Conservation (phyloP, 2,113 vertebrate species). For the Phrynosoma blainvillii region DNA sequence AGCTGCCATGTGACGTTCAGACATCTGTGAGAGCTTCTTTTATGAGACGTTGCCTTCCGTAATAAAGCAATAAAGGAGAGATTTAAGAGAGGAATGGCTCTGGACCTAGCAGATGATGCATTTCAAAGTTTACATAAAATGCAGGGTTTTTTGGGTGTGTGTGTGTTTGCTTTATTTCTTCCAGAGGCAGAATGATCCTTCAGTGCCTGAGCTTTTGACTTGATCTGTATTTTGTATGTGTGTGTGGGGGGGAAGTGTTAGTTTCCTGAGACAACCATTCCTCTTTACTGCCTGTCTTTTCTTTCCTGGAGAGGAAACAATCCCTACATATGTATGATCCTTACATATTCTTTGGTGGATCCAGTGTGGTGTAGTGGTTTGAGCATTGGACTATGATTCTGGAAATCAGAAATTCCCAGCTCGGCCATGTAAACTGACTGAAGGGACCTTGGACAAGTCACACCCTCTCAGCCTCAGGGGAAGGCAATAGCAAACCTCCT, state of each 20-base stretch:
- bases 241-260: too few species aligned
- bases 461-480: too few species aligned
- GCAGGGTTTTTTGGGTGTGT: conserved; percentile 23
- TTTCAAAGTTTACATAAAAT: conserved; percentile 77
- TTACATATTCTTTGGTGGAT: too few species aligned
- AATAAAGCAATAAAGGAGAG: conserved; percentile 68
- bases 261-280: not conserved
- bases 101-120: conserved; percentile 69
- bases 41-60: conserved; percentile 63
- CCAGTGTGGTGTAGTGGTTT: too few species aligned
- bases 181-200: not conserved
- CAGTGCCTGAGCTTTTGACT: not conserved
- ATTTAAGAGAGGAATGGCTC: conserved; percentile 72
- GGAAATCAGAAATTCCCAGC: too few species aligned
- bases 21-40: conserved; percentile 75
- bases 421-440: too few species aligned
- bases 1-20: conserved; percentile 63
- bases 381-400: too few species aligned
- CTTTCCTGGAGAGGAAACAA: not conserved
- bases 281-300: not conserved
- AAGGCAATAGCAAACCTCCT: too few species aligned
- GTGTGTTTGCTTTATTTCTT: not conserved
- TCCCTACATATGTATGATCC: too few species aligned
- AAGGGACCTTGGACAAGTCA: too few species aligned
- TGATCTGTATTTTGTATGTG: not conserved